Conservation (phyloP, 2,888 invertebrate genomes). For the Drosophila colorata region DNA sequence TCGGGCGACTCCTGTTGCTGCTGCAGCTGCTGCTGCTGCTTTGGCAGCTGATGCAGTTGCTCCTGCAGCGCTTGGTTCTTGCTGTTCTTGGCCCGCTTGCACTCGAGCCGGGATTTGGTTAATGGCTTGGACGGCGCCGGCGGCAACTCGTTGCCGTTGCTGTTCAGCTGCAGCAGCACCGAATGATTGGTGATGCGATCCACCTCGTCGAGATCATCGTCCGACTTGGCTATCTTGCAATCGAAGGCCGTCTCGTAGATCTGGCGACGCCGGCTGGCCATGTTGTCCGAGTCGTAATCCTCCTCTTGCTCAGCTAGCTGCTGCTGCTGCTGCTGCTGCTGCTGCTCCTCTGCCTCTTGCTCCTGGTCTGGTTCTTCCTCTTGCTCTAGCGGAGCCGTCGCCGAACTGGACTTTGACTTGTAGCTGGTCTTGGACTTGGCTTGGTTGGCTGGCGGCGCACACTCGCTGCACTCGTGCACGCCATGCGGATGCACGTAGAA, state of each 20-base stretch:
- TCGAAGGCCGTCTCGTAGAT: conserved; percentile 96
- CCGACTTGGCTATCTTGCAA: conserved; percentile 93
- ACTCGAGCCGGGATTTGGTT: conserved; percentile 76
- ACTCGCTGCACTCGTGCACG: conserved; percentile 86
- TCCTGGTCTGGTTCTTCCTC: conserved; percentile 29
- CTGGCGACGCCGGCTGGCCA: conserved; percentile 88
- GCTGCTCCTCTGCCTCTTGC: conserved; percentile 66
- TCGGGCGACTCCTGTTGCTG: conserved; percentile 50
- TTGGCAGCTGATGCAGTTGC: conserved; percentile 30
- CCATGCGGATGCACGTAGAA: conserved; percentile 89
- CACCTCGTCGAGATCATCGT: conserved; percentile 92
- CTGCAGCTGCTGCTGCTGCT: conserved; percentile 36
- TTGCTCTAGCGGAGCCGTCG: conserved; percentile 7
- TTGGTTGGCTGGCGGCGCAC: conserved; percentile 74
- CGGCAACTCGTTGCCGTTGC: conserved; percentile 58
- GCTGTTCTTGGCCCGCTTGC: conserved; percentile 84
- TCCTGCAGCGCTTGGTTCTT: conserved; percentile 84
- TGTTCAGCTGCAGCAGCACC: conserved; percentile 87
- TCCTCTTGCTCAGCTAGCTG: conserved; percentile 22
- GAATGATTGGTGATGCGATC: conserved; percentile 93
- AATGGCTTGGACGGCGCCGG: conserved; percentile 27
- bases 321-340: conserved; percentile 8
- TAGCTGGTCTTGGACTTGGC: conserved; percentile 15
- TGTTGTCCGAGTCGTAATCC: conserved; percentile 67
- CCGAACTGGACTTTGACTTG: too few relatives aligned